phyloP scores from a whole-genome alignment of 2,797 vertebrate species.

The Sebastes vulpes region DNA sequence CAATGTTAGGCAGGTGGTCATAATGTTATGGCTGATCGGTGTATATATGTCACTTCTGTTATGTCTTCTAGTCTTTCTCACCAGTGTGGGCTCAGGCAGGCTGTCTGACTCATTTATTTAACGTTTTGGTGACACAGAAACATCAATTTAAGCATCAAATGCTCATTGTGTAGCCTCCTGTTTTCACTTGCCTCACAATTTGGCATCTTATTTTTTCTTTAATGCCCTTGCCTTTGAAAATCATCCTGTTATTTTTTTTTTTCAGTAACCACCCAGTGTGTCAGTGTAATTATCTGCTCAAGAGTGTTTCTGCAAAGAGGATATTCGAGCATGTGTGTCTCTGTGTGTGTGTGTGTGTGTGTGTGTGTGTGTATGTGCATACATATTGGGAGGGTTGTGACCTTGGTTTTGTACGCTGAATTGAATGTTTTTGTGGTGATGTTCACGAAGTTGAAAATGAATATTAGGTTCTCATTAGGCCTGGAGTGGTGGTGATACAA shows the following conservation, averaged over 20 bases:
- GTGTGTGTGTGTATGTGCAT: not conserved
- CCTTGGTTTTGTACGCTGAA: slow-evolving; percentile 15
- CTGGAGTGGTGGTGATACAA: not conserved
- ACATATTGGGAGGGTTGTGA: not conserved
- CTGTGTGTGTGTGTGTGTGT: not conserved
- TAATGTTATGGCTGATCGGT: too few species aligned
- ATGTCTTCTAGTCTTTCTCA: too few species aligned
- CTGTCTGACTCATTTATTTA: too few species aligned
- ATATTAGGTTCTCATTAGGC: slow-evolving; percentile 7
- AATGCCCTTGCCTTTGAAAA: too few species aligned
- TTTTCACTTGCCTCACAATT: too few species aligned
- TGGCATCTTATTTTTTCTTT: too few species aligned
- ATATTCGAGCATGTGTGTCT: not conserved
- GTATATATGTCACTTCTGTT: too few species aligned
- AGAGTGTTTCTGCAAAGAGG: not conserved
- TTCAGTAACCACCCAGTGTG: not conserved
- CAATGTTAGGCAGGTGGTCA: too few species aligned
- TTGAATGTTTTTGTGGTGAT: slow-evolving; percentile 5
- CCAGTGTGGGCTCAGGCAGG: too few species aligned
- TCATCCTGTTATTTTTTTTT: not conserved
- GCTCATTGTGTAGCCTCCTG: too few species aligned
- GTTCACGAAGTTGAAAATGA: slow-evolving; percentile 24
- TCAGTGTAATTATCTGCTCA: slow-evolving; percentile 7
- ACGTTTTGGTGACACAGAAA: too few species aligned
- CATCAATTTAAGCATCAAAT: too few species aligned